A percentile compares a stretch with the other conserved stretches of the same genome.
Evolutionary conservation across 2,797 vertebrate genomes (phyloP).

Genomic region (Monodelphis domestica): DNA sequence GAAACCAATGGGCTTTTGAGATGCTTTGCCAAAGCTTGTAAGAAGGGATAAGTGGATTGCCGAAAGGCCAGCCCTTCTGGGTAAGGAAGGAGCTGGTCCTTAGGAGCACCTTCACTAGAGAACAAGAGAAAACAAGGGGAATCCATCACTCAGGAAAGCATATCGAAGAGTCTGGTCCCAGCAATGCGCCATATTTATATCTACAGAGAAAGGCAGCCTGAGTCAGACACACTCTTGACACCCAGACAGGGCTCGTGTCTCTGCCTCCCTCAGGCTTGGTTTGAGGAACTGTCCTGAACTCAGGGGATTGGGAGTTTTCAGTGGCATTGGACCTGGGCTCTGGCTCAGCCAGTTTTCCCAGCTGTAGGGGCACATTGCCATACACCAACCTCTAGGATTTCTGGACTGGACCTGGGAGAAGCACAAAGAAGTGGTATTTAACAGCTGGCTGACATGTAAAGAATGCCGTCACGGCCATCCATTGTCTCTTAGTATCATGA

Average conservation of each 20-base stretch:
- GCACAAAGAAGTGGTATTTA: neutral
- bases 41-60: neutral
- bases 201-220: neutral
- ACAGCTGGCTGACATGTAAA: neutral
- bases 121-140: neutral
- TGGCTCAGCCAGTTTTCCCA: neutral
- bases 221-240: neutral
- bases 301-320: neutral
- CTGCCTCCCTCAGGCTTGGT: neutral
- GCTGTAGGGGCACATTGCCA: neutral
- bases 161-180: neutral
- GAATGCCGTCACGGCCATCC: neutral
- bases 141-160: neutral
- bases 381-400: neutral
- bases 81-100: neutral
- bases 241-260: neutral
- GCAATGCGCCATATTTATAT: neutral
- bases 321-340: neutral
- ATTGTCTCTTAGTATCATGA: no score
- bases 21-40: neutral
- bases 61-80: neutral
- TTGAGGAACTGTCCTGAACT: neutral
- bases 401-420: neutral
- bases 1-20: neutral
- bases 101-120: neutral